Percentiles rank a stretch among this genome's conserved stretches.
These are phyloP conservation scores for Galleria mellonella DNA, from an alignment of 1,140 invertebrate genomes.

Conservation along the genomic window DNA sequence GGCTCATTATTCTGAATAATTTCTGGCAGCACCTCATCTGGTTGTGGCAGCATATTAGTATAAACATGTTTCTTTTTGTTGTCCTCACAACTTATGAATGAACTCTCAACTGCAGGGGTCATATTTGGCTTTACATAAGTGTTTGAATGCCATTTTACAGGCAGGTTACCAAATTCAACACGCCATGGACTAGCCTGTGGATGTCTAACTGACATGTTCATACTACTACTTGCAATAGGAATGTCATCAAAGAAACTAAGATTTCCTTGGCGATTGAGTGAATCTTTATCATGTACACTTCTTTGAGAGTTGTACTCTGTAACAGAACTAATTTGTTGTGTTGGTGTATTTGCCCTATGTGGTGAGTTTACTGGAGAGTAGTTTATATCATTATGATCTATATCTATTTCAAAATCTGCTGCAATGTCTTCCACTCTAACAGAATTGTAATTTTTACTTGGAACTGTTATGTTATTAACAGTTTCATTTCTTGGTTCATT, in stretches of 20 bases:
- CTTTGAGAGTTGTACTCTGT: slow-evolving; percentile 5
- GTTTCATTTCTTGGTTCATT: no score
- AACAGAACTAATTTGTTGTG: background rate
- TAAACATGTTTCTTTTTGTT: slow-evolving; percentile 65
- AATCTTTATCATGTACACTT: slow-evolving; percentile 27
- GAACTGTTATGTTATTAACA: no score
- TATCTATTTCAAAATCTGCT: slow-evolving; percentile 36
- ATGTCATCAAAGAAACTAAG: slow-evolving; percentile 62
- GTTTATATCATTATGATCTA: slow-evolving; percentile 33
- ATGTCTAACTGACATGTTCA: slow-evolving; percentile 49
- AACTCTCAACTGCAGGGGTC: slow-evolving; percentile 62
- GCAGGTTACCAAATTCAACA: slow-evolving; percentile 52
- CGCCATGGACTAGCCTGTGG: slow-evolving; percentile 59
- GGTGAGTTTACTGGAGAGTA: slow-evolving; percentile 59
- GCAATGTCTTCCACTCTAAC: slow-evolving; percentile 54
- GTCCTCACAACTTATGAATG: slow-evolving; percentile 51
- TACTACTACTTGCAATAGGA: slow-evolving; percentile 56
- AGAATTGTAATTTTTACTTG: slow-evolving; percentile 30
- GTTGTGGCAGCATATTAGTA: slow-evolving; percentile 42
- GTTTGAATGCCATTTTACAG: slow-evolving; percentile 61
- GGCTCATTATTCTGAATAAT: slow-evolving; percentile 21
- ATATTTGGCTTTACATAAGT: slow-evolving; percentile 62
- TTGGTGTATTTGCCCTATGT: slow-evolving; percentile 9
- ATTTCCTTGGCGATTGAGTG: slow-evolving; percentile 45
- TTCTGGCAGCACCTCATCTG: slow-evolving; percentile 30